A percentile compares a stretch with the other conserved stretches of the same genome.
Evolutionary conservation across 64 coral and sea anemone species (phyloP).

Genomic region (Exaiptasia diaphana): DNA sequence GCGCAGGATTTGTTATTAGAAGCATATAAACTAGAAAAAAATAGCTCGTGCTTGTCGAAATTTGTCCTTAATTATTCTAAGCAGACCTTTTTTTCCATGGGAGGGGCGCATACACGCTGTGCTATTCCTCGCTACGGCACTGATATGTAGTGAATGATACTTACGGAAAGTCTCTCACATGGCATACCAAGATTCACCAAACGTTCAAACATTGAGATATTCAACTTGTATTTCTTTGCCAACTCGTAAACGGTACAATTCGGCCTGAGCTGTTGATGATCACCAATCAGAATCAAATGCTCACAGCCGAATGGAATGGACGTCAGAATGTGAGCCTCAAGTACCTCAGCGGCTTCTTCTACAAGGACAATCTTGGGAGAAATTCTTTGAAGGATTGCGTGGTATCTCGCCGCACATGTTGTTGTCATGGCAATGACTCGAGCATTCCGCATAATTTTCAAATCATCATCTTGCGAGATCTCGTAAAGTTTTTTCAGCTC

Average conservation of each 20-base stretch:
- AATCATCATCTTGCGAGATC: slow-evolving; percentile 1
- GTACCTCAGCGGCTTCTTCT: slow-evolving; percentile 90
- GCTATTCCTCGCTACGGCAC: too few relatives aligned
- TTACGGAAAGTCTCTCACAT: slow-evolving; percentile 51
- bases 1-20: too few relatives aligned
- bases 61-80: too few relatives aligned
- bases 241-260: slow-evolving; percentile 66
- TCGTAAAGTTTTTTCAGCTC: not conserved
- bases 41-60: too few relatives aligned
- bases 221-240: slow-evolving; percentile 71
- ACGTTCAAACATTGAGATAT: slow-evolving; percentile 89
- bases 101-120: too few relatives aligned
- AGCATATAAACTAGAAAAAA: too few relatives aligned
- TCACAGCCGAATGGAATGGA: slow-evolving; percentile 65
- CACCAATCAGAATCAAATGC: slow-evolving; percentile 87
- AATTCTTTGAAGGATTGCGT: slow-evolving; percentile 44
- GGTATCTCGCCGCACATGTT: slow-evolving; percentile 73
- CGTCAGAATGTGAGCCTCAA: slow-evolving; percentile 79
- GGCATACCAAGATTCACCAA: slow-evolving; percentile 61
- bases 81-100: too few relatives aligned
- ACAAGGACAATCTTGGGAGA: slow-evolving; percentile 55
- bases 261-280: slow-evolving; percentile 93
- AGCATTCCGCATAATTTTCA: slow-evolving; percentile 34
- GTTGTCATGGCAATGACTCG: slow-evolving; percentile 78
- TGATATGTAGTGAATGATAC: not conserved